These are phyloP conservation scores for Choloepus didactylus DNA, from an alignment of 2,797 vertebrate genomes.

Conservation along the genomic window DNA sequence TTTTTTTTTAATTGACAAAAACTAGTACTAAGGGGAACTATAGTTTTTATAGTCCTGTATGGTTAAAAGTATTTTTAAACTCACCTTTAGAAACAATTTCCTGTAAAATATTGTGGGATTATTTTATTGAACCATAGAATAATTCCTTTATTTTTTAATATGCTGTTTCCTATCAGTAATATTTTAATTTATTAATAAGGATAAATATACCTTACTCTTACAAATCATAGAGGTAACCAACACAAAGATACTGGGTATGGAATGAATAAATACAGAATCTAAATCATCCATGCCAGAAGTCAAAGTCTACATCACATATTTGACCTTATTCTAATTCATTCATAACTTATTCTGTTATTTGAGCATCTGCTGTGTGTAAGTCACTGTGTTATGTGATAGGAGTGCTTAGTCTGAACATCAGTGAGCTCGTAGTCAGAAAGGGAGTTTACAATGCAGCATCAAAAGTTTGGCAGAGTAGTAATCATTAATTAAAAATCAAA, in stretches of 20 bases:
- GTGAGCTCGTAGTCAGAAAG: neutral
- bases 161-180: neutral
- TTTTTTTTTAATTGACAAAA: neutral
- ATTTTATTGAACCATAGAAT: neutral
- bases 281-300: neutral
- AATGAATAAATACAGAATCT: neutral
- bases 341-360: neutral
- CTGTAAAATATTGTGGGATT: neutral
- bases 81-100: neutral
- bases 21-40: neutral
- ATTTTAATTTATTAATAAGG: neutral
- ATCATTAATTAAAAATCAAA: neutral
- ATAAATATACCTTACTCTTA: neutral
- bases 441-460: neutral
- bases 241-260: neutral
- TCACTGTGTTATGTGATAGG: neutral
- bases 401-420: rapidly evolving
- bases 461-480: neutral
- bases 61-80: neutral
- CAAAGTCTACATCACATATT: neutral
- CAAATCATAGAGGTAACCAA: neutral
- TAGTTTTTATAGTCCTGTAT: neutral
- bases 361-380: neutral
- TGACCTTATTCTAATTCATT: neutral
- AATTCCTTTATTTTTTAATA: neutral